phyloP scores from a whole-genome alignment of 2,888 invertebrate genomes.

The Clusia tigrina region DNA sequence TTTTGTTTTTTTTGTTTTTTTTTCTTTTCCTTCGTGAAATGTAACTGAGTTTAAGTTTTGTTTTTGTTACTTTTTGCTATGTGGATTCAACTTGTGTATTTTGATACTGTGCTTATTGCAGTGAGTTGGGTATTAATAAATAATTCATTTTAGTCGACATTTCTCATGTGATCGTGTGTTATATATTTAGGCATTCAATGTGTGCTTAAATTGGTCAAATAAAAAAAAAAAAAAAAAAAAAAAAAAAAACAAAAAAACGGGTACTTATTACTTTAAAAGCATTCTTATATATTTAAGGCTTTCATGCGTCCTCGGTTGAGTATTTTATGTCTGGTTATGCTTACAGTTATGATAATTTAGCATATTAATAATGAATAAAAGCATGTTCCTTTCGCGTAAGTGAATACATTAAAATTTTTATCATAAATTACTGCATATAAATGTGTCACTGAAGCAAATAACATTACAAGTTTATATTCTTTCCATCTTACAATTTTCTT shows the following conservation, averaged over 20 bases:
- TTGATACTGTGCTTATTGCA: not conserved
- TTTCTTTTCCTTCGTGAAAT: not conserved
- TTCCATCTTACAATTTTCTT: not conserved
- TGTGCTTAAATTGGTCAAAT: constrained; percentile 53
- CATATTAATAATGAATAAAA: constrained; percentile 40
- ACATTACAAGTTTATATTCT: too few species aligned
- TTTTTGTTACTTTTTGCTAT: not conserved
- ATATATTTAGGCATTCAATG: constrained; percentile 51
- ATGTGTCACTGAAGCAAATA: too few species aligned
- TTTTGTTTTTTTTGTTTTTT: too few species aligned
- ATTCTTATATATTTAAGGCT: constrained; percentile 51
- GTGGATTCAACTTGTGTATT: not conserved
- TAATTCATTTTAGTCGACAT: constrained; percentile 49
- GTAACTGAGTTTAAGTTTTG: not conserved
- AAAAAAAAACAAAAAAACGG: constrained; percentile 12
- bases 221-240: constrained; percentile 52
- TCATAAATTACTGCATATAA: constrained; percentile 15
- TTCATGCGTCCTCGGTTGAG: constrained; percentile 28
- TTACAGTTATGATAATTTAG: constrained; percentile 48
- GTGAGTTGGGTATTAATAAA: constrained; percentile 27
- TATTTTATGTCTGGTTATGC: constrained; percentile 46
- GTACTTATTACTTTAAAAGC: constrained; percentile 52
- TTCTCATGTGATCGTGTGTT: constrained; percentile 34
- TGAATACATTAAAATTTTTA: constrained; percentile 6
- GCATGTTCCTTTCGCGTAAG: not conserved